Conservation (phyloP, 2,113 vertebrate species). For the Podocnemis expansa region DNA sequence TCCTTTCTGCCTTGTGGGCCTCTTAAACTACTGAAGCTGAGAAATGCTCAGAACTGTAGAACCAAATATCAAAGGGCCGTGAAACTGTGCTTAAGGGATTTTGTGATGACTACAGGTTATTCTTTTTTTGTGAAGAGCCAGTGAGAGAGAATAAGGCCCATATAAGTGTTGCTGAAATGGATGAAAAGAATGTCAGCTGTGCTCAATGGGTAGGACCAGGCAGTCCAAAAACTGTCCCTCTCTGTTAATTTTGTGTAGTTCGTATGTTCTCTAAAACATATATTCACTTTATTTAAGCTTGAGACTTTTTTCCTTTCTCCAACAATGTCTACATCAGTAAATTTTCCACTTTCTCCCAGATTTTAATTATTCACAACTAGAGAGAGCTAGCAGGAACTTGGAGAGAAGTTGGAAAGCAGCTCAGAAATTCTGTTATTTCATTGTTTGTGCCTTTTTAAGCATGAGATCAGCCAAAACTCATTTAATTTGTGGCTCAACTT, state of each 20-base stretch:
- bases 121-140: no score
- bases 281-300: not conserved
- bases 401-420: slow-evolving; percentile 11
- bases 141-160: no score
- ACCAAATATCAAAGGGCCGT: no score
- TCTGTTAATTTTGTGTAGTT: no score
- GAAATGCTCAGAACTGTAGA: no score
- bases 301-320: not conserved
- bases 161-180: no score
- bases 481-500: not conserved
- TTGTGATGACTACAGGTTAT: no score
- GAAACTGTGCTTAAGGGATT: no score
- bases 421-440: not conserved
- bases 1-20: no score
- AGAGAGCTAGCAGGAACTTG: slow-evolving; percentile 7
- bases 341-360: not conserved
- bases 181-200: no score
- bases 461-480: not conserved
- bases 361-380: slow-evolving; percentile 1
- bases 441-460: not conserved
- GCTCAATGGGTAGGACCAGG: not conserved
- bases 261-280: not conserved
- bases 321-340: not conserved
- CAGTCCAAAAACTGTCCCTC: not conserved
- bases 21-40: no score